Evolutionary conservation across 2,797 vertebrate species (phyloP), one percentile per base, ranked within the genome.

Genomic region (Sebastes steindachneri): DNA sequence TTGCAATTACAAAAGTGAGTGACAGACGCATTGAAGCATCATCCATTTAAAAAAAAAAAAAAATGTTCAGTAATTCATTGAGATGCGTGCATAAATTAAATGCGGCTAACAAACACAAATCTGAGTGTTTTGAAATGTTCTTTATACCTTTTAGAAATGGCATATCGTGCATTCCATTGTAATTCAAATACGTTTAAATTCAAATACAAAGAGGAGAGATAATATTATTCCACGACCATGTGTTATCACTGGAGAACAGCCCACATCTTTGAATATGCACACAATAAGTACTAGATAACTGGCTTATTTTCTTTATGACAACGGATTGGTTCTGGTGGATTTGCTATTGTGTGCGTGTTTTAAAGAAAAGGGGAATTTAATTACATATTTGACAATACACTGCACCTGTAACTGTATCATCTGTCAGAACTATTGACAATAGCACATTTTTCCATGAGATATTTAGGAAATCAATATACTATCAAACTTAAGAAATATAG

Each of bases 171-270:
- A 25, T 80, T 60, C 48, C 65, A 90, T 92, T 93, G 89, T 92
- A 75, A 93, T 90, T 93, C 80, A 90, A 92, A 92, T 88, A 64
- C 2, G 65, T 86, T 83, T 68, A 64, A 89, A 86, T 78, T 84
- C 65, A 68, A 73, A 79, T 69, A 86, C 79, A 92, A 90, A 85
- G 41, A 14, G n/a, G 28, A 37, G 73, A 37, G 86, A 87, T 85
- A 85, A 88, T 87, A 78, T 87, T 87, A 84, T 93, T 91, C 74
- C 45, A 33, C 31, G 28, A 59, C 45, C 89, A 86, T 92, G 82
- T 88, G 91, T 92, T 93, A 95, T 95, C 93, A 77, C 85, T 72
- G 71, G 65, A 79, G 89, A 89, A 86, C 93, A 94, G 92, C 88
- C 91, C 75, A 58, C 79, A 79, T 87, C 71, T 93, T 90, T 90